Base-by-base conservation (phyloP, 2,888 invertebrate species). In the Lasioglossum villosulum region DNA sequence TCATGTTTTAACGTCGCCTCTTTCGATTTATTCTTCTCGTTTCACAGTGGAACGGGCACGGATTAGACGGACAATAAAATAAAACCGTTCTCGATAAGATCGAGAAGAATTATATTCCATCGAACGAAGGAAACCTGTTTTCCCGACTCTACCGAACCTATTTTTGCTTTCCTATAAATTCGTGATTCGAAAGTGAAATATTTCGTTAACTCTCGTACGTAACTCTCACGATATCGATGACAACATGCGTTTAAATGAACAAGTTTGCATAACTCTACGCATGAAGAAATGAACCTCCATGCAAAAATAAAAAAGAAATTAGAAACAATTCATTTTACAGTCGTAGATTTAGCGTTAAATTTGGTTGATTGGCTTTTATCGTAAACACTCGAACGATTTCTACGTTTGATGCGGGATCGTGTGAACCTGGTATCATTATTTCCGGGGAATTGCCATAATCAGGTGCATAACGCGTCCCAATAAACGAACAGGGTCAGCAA, bases 401-500 rank as follows among this genome's bases (percentile, higher is more conserved):
- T 52, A 2, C 0, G 34, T 66, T 30, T 34, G 34, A 34, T 66
- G 8, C 34, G 30, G 2, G 34, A 66, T 6, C 27, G 14, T 8
- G 8, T 52, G 23, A 3, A 23, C 52, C 8, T 8, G 8, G 52
- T 52, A 52, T 52, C 8, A 52, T 23, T 52, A 56, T n/a, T 56
- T 56, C 0, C 1, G 10, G 4, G 4, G 12, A 12, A 56, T 10
- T 56, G 3, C n/a, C n/a, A 56, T 56, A 56, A 56, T n/a, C 56
- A n/a, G 10, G n/a, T n/a, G 56, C 3, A n/a, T 3, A 56, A 3
- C 4, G 23, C n/a, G 34, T 34, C 10, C 23, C 12, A 37, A n/a
- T 39, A n/a, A 39, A 23, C 12, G 34, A 75, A 52, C 42, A 27
- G 72, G 52, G 75, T 72, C 83, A 81, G 70, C 63, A 71, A 81